Evolutionary conservation across 2,797 vertebrate genomes (phyloP).

Genomic region (Bradypodion pumilum): DNA sequence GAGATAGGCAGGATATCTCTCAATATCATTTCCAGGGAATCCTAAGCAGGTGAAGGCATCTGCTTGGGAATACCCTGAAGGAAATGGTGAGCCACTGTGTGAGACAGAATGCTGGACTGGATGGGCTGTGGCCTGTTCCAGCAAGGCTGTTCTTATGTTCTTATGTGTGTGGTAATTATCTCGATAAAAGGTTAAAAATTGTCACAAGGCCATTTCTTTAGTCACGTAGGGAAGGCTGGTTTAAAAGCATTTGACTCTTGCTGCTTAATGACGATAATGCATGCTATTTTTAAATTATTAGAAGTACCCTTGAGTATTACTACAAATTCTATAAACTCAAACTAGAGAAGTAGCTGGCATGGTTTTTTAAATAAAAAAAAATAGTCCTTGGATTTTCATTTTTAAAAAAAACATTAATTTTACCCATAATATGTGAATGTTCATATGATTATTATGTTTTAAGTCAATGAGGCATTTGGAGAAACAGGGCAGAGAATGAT

Average conservation of each 20-base stretch:
- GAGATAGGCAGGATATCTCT: too few relatives aligned
- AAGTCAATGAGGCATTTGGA: not conserved
- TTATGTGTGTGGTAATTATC: constrained; percentile 70
- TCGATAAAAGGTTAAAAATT: constrained; percentile 73
- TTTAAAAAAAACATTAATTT: not conserved
- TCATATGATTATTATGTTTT: not conserved
- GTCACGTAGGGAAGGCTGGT: constrained; percentile 50
- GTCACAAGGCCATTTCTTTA: constrained; percentile 64
- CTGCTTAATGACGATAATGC: constrained; percentile 64
- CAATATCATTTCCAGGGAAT: too few relatives aligned
- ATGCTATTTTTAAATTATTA: constrained; percentile 65
- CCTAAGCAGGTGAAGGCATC: too few relatives aligned
- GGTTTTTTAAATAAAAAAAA: not conserved
- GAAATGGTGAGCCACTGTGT: too few relatives aligned
- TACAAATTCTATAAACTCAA: constrained; percentile 53
- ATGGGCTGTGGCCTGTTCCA: too few relatives aligned
- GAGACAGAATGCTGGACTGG: too few relatives aligned
- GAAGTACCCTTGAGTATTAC: constrained; percentile 50
- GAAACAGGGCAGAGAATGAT: not conserved
- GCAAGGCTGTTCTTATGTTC: too few relatives aligned
- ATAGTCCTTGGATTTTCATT: not conserved
- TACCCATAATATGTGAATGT: not conserved
- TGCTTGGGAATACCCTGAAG: too few relatives aligned
- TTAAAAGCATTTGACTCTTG: constrained; percentile 63
- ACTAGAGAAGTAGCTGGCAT: constrained; percentile 38